A percentile compares a stretch with the other conserved stretches of the same genome.
Conservation (phyloP, 2,113 vertebrate genomes). For the Epinephelus lanceolatus region DNA sequence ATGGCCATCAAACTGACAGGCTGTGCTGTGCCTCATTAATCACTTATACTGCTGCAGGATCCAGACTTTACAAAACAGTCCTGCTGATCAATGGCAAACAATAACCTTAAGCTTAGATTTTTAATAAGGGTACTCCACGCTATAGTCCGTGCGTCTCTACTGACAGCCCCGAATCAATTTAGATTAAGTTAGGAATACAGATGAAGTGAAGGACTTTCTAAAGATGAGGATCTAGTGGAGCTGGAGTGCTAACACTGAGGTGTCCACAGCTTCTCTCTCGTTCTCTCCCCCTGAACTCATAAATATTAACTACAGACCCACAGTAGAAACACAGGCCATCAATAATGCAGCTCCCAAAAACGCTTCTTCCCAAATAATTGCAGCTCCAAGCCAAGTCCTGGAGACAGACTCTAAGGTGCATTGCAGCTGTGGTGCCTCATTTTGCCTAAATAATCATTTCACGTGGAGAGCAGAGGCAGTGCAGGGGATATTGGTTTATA, state of each 20-base stretch:
- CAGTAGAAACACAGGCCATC: slow-evolving; percentile 49
- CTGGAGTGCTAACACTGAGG: not conserved
- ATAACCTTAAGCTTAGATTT: slow-evolving; percentile 15
- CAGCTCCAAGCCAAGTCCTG: slow-evolving; percentile 51
- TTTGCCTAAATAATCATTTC: slow-evolving; percentile 59
- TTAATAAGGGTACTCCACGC: not conserved
- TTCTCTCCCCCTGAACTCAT: slow-evolving; percentile 28
- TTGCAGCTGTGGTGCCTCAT: slow-evolving; percentile 41
- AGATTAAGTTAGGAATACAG: slow-evolving; percentile 6
- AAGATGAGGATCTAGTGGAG: slow-evolving; percentile 15
- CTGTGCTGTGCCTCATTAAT: slow-evolving; percentile 54
- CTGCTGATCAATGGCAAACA: slow-evolving; percentile 38
- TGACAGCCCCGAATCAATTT: not conserved
- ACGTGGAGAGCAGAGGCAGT: slow-evolving; percentile 5
- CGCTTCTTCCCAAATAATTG: slow-evolving; percentile 67
- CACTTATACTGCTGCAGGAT: slow-evolving; percentile 43
- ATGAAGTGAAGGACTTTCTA: not conserved
- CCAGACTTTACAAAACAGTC: slow-evolving; percentile 19
- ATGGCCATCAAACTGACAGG: slow-evolving; percentile 45
- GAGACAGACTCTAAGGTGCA: slow-evolving; percentile 35
- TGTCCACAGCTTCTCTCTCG: slow-evolving; percentile 8
- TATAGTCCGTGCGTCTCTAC: not conserved
- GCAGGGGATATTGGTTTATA: not conserved
- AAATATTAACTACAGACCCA: slow-evolving; percentile 63
- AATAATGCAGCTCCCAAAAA: slow-evolving; percentile 69